Base-by-base conservation (phyloP, 2,888 invertebrate genomes). In the Sinotaia quadrata region DNA sequence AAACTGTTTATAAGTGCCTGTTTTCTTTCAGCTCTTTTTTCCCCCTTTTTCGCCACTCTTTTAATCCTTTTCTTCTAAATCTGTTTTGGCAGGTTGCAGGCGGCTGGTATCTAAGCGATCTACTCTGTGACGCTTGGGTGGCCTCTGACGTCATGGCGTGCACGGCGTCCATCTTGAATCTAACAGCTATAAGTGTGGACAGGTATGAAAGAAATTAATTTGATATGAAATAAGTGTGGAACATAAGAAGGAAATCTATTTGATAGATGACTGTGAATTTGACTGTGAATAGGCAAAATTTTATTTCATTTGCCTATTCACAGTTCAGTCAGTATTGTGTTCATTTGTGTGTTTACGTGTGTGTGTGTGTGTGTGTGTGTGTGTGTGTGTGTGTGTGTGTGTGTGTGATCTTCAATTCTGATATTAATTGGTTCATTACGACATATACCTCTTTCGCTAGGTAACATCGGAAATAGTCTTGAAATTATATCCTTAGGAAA, bases 141-240 rank as follows among this genome's bases (percentile, higher is more conserved):
- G 89, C 90, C 1, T 81, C 85, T 67, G 90, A 90, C 78, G 90
- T 90, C 36, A 84, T 89, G 81, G 88, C 89, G 47, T 89, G 89
- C 73, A 90, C 90, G 2, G 89, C 90, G 3, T 90, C 90, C 66
- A 90, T 90, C 57, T 83, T 90, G 27, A 88, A 90, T 63, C 84
- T 90, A n/a, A 89, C 89, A 8, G 89, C 90, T 31, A 90, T 90
- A 62, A 89, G 89, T 71, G 89, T 90, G 56, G 90, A 90, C 81
- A 87, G 90, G 89, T 89, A 73, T 73, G 75, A 49, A 5, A 15
- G 18, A 57, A 21, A n/a, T n/a, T n/a, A n/a, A n/a, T n/a, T 18
- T 27, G 8, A 27, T 21, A 10, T 27, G 8, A 2, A 27, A n/a
- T 2, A 59, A 31, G 21, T 59, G 5, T 7, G 2, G 31, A 24